phyloP scores from a whole-genome alignment of 2,888 invertebrate genomes.

The Lysandra bellargus region DNA sequence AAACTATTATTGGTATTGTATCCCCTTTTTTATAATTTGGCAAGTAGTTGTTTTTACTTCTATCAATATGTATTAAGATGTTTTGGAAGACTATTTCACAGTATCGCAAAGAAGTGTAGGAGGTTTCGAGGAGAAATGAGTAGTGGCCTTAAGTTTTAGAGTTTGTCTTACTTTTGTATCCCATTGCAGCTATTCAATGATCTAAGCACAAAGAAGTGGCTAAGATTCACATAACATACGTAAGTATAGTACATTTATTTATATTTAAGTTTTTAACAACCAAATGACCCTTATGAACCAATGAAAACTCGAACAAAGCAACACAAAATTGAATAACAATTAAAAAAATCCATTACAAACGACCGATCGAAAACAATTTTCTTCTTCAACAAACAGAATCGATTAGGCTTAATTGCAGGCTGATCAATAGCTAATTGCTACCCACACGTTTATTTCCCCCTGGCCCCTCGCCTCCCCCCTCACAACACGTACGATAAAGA shows the following conservation, averaged over 20 bases:
- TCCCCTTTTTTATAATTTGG: too few species aligned
- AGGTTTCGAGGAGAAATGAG: too few species aligned
- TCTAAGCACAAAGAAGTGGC: background rate
- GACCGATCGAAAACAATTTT: constrained; percentile 78
- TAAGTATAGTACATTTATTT: background rate
- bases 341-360: constrained; percentile 70
- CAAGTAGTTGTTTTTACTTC: too few species aligned
- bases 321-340: constrained; percentile 41
- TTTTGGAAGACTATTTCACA: too few species aligned
- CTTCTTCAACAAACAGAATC: constrained; percentile 80
- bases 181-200: too few species aligned
- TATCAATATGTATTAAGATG: too few species aligned
- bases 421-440: constrained; percentile 81
- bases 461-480: background rate
- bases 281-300: constrained; percentile 25
- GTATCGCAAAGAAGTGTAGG: too few species aligned
- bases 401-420: constrained; percentile 77
- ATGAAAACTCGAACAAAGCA: background rate
- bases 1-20: too few species aligned
- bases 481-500: constrained; percentile 65
- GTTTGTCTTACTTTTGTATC: too few species aligned
- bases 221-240: background rate
- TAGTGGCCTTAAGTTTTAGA: too few species aligned
- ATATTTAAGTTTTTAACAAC: constrained; percentile 1
- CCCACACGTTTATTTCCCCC: constrained; percentile 59